Evolutionary conservation across 2,888 invertebrate genomes (phyloP), one percentile per base, ranked within the genome.

Genomic region (Tanypteryx hageni): DNA sequence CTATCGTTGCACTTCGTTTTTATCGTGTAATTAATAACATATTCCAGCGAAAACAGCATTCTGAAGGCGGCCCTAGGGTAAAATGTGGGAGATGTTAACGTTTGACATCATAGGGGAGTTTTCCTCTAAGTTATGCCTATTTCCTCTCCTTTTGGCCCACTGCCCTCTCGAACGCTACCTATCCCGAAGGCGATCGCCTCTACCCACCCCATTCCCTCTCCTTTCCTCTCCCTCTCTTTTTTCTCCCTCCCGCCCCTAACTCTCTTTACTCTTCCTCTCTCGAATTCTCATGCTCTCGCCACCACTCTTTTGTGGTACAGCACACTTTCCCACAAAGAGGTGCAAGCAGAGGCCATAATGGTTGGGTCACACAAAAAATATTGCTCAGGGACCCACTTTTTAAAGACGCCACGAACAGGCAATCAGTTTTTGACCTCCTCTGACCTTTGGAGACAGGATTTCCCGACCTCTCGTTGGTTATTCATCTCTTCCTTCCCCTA

Each of bases 361-460:
- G 22, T n/a, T 27, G 76, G 76, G 22, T 22, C 76, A 27, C 76
- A 27, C 76, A 76, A 4, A 76, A 27, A 76, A 27, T 27, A 11
- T 27, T 13, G 4, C 22, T 64, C 14, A 76, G 18, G 22, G 76
- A 27, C 76, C 76, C 76, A 76, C 76, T 76, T 76, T 76, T 76
- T 76, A 27, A 76, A 27, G 27, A 27, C 76, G 18, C 76, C 27
- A 27, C 76, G 76, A 18, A 27, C 22, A 8, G 76, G 76, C 76
- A 76, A 76, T 76, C 76, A 76, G 64, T 64, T 16, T 31, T 8
- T 64, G 89, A 68, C 86, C 86, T 61, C 89, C 9, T 68, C 44
- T 89, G 44, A 89, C 89, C 89, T 89, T 31, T 18, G n/a, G 64
- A 31, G 89, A 89, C 89, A 89, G 64, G 89, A 68, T 89, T 89